A percentile compares a stretch with the other conserved stretches of the same genome.
phyloP scores from a whole-genome alignment of 1,140 invertebrate species.

The Solenopsis invicta region DNA sequence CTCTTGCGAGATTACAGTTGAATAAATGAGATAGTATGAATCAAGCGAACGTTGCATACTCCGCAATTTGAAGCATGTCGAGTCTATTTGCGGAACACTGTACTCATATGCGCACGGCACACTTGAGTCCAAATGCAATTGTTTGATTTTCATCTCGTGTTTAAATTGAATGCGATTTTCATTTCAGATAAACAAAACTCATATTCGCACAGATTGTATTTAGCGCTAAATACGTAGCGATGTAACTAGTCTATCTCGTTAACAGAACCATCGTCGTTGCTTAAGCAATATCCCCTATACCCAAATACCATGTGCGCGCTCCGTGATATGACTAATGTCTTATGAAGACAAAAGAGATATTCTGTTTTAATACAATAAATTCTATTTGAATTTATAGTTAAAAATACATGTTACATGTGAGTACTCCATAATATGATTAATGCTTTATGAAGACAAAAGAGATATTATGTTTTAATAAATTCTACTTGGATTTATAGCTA shows the following conservation, averaged over 20 bases:
- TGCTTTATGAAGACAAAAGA: background rate
- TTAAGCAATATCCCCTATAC: constrained; percentile 8
- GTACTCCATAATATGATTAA: background rate
- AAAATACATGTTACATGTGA: background rate
- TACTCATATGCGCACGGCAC: constrained; percentile 6
- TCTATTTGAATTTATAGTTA: background rate
- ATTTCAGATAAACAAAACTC: constrained; percentile 63
- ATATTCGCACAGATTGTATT: constrained; percentile 50
- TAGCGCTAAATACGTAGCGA: constrained; percentile 30
- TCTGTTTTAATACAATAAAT: background rate
- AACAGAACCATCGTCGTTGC: constrained; percentile 18
- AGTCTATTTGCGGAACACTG: constrained; percentile 28
- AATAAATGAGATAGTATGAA: constrained; percentile 51
- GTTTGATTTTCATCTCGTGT: constrained; percentile 60
- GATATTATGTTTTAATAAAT: background rate
- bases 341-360: background rate
- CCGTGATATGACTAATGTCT: background rate
- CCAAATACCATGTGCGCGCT: background rate
- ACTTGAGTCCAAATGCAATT: constrained; percentile 41
- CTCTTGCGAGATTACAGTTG: background rate
- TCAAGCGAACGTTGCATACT: background rate
- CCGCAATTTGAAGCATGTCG: constrained; percentile 19
- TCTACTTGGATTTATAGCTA: background rate
- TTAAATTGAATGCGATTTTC: constrained; percentile 59
- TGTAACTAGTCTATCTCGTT: constrained; percentile 39